phyloP scores from a whole-genome alignment of 2,797 vertebrate species.

The Threskiornis aethiopicus region DNA sequence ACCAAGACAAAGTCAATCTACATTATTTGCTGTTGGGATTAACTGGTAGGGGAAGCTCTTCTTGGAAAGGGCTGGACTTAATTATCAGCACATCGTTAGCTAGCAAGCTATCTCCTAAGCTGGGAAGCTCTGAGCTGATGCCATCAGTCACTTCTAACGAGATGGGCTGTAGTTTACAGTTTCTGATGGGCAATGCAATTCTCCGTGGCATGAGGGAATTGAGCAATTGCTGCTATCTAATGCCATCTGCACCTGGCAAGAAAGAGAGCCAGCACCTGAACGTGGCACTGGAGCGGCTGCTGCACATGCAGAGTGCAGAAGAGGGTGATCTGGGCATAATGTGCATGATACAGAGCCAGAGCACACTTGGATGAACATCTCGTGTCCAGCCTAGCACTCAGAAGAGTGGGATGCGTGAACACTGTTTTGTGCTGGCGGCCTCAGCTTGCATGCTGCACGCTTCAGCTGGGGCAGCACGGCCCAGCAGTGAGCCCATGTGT shows the following conservation, averaged over 20 bases:
- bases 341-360: background rate
- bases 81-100: slow-evolving; percentile 48
- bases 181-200: background rate
- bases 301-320: background rate
- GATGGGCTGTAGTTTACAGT: background rate
- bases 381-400: background rate
- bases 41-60: background rate
- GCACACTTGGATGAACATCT: background rate
- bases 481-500: background rate
- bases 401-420: background rate
- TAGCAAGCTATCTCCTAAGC: background rate
- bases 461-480: background rate
- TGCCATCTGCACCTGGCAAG: background rate
- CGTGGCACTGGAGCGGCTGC: fast-evolving
- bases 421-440: background rate
- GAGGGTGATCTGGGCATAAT: fast-evolving
- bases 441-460: background rate
- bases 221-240: background rate
- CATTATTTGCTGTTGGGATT: slow-evolving; percentile 46
- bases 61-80: background rate
- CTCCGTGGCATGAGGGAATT: background rate
- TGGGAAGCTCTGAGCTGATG: background rate
- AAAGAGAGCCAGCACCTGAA: background rate
- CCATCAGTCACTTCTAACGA: background rate
- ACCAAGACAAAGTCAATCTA: background rate